Conservation (phyloP, 2,113 vertebrate genomes). For the Herpetotheres cachinnans region DNA sequence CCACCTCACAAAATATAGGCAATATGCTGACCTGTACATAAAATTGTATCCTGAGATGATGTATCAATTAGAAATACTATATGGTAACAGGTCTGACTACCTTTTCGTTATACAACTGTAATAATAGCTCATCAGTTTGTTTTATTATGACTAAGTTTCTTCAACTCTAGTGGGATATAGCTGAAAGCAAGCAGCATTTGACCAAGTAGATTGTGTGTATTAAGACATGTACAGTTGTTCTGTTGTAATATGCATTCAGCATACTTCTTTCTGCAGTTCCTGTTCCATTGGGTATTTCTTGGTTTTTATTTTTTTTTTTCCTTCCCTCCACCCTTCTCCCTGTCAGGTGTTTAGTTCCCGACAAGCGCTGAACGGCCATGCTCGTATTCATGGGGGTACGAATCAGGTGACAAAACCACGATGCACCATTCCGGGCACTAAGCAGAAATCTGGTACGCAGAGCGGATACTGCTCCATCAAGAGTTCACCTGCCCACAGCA, state of each 20-base stretch:
- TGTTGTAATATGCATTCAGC: not conserved
- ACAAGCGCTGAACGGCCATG: constrained; percentile 81
- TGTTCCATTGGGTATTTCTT: not conserved
- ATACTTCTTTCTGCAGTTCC: not conserved
- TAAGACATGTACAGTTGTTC: not conserved
- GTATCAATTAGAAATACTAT: not conserved
- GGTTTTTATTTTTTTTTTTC: not conserved
- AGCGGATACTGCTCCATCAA: constrained; percentile 80
- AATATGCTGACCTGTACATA: not conserved
- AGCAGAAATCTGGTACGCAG: constrained; percentile 74
- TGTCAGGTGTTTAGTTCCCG: constrained; percentile 82
- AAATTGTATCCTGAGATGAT: not conserved
- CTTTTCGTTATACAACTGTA: not conserved
- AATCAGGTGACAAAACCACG: constrained; percentile 70
- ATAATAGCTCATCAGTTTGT: not conserved
- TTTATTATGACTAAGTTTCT: not conserved
- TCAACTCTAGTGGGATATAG: not conserved
- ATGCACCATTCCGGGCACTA: constrained; percentile 54
- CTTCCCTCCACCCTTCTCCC: not conserved
- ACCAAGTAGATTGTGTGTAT: not conserved
- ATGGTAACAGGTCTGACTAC: not conserved
- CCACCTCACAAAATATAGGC: not conserved
- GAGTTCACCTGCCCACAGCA: constrained; percentile 85
- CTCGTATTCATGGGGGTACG: constrained; percentile 78
- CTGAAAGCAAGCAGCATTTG: not conserved